phyloP scores from a whole-genome alignment of 2,888 invertebrate genomes.

The Pimpla rufipes region DNA sequence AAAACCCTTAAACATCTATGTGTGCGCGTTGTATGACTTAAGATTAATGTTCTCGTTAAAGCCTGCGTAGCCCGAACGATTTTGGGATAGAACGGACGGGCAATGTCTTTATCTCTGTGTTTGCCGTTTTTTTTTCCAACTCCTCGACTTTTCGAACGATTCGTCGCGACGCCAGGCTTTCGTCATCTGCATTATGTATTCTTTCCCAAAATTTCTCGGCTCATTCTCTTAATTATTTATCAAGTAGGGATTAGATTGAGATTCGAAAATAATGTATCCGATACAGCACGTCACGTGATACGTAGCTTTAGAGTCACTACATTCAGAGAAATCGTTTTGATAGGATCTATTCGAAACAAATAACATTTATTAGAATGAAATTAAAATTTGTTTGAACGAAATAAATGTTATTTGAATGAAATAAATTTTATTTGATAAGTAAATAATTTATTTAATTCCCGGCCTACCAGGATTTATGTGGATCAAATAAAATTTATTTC shows the following conservation, averaged over 20 bases:
- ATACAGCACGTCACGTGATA: slow-evolving; percentile 36
- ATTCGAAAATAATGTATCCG: slow-evolving; percentile 55
- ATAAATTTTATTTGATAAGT: too few relatives aligned
- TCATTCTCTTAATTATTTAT: slow-evolving; percentile 45
- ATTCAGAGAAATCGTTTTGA: too few relatives aligned
- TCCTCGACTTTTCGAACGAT: neutral
- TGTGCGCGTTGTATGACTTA: slow-evolving; percentile 83
- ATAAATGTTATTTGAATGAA: too few relatives aligned
- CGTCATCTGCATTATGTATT: slow-evolving; percentile 4
- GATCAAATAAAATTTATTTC: too few relatives aligned
- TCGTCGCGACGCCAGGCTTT: neutral
- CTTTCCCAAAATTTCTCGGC: slow-evolving; percentile 64
- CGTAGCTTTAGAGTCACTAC: slow-evolving; percentile 38
- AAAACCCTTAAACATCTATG: slow-evolving; percentile 79
- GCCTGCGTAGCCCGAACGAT: slow-evolving; percentile 65
- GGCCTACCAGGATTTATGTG: too few relatives aligned
- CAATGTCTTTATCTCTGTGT: slow-evolving; percentile 57
- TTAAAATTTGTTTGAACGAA: too few relatives aligned
- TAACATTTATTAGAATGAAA: too few relatives aligned
- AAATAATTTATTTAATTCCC: too few relatives aligned
- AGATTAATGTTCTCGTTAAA: slow-evolving; percentile 73
- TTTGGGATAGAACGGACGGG: slow-evolving; percentile 62
- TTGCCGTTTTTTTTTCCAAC: slow-evolving; percentile 62
- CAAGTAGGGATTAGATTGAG: slow-evolving; percentile 53
- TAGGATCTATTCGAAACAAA: too few relatives aligned